Percentiles rank a stretch among this genome's conserved stretches.
These are phyloP conservation scores for Vombatus ursinus DNA, from an alignment of 2,113 vertebrate genomes.

Conservation along the genomic window DNA sequence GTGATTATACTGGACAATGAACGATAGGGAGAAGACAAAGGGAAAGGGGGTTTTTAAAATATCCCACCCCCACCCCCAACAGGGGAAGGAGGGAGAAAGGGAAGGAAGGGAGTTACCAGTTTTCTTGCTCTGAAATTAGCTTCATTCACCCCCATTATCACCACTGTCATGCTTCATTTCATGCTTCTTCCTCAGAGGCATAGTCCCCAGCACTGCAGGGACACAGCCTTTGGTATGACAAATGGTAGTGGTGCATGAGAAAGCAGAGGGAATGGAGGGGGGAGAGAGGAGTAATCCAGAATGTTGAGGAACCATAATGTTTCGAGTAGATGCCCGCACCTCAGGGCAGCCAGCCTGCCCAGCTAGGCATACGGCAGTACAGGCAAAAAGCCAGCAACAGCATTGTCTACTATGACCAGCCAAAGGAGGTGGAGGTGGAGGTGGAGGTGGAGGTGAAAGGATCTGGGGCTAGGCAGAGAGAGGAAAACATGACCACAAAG, in stretches of 20 bases:
- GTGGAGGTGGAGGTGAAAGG: neutral
- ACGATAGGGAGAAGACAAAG: conserved; percentile 66
- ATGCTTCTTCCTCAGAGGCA: conserved; percentile 66
- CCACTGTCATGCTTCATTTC: conserved; percentile 68
- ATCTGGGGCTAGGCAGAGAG: neutral
- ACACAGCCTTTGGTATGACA: conserved; percentile 61
- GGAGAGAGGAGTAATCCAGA: conserved; percentile 58
- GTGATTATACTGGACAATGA: conserved; percentile 68
- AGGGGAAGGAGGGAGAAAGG: conserved; percentile 24
- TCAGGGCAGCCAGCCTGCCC: conserved; percentile 34
- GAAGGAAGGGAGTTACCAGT: conserved; percentile 69
- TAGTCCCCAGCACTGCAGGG: conserved; percentile 39
- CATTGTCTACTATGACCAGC: conserved; percentile 32
- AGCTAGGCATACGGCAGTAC: conserved; percentile 57
- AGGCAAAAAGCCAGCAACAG: conserved; percentile 57
- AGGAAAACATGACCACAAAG: conserved; percentile 66
- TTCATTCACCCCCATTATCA: conserved; percentile 73
- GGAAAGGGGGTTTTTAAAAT: conserved; percentile 37
- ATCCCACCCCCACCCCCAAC: neutral
- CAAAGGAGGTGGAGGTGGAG: conserved; percentile 8
- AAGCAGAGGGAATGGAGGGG: conserved; percentile 40
- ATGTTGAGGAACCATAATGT: conserved; percentile 41
- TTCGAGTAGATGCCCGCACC: neutral
- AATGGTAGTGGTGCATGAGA: conserved; percentile 61
- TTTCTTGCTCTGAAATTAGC: conserved; percentile 74